phyloP scores from a whole-genome alignment of 2,797 vertebrate species.

The Leptatherina wallacei region DNA sequence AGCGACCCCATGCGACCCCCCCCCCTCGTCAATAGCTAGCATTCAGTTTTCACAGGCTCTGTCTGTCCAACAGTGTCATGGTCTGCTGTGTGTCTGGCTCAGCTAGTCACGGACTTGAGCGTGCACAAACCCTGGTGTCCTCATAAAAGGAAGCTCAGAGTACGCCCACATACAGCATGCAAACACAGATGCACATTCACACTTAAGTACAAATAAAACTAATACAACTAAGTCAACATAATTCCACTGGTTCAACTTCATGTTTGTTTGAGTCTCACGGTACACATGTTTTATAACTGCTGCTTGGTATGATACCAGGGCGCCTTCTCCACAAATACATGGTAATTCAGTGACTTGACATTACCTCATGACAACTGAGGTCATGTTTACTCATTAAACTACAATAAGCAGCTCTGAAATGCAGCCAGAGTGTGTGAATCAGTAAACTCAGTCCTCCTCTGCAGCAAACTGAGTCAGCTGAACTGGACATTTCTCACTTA shows the following conservation, averaged over 20 bases:
- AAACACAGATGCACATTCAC: conserved; percentile 14
- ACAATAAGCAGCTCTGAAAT: conserved; percentile 39
- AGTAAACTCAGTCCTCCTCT: conserved; percentile 19
- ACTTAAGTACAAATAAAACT: conserved; percentile 2
- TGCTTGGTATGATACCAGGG: not conserved
- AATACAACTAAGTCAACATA: not conserved
- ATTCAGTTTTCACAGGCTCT: conserved; percentile 46
- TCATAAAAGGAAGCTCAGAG: conserved; percentile 2
- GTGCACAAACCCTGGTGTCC: conserved; percentile 6
- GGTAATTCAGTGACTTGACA: conserved; percentile 36
- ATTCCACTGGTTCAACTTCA: not conserved
- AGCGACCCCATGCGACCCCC: no score
- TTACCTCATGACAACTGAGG: conserved; percentile 58
- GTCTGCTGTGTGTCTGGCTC: conserved; percentile 48
- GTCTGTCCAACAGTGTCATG: conserved; percentile 20
- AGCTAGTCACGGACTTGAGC: conserved; percentile 48
- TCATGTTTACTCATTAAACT: conserved; percentile 59
- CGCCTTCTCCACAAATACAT: conserved; percentile 33
- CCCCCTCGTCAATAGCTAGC: conserved; percentile 40
- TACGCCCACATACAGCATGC: not conserved
- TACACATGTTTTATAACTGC: not conserved
- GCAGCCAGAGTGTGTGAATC: conserved; percentile 30
- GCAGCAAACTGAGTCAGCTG: conserved; percentile 59
- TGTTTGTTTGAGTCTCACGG: not conserved
- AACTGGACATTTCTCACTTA: conserved; percentile 34